Evolutionary conservation across 2,113 vertebrate genomes (phyloP).

Genomic region (Gymnocephalus cernua): DNA sequence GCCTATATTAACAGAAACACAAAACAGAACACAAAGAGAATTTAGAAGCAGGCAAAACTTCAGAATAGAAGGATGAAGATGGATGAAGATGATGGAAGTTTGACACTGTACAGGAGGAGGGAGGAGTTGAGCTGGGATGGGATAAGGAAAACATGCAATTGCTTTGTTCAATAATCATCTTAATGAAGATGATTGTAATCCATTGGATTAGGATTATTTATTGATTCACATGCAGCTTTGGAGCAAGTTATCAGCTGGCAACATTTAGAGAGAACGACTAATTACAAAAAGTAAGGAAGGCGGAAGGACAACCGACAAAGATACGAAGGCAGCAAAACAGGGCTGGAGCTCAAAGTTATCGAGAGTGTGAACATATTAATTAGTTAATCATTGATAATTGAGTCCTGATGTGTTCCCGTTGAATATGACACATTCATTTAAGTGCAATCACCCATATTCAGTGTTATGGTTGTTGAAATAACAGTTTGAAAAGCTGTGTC

Average conservation of each 20-base stretch:
- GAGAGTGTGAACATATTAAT: neutral
- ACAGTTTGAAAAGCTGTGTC: too few species aligned
- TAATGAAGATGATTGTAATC: neutral
- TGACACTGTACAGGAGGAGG: neutral
- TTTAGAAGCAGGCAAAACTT: neutral
- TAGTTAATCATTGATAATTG: too few species aligned
- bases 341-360: neutral
- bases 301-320: neutral
- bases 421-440: too few species aligned
- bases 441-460: too few species aligned
- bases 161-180: neutral
- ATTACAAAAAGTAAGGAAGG: neutral
- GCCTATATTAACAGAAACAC: neutral
- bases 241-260: neutral
- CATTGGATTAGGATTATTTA: neutral
- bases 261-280: neutral
- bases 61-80: neutral
- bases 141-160: neutral
- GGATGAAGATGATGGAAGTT: neutral
- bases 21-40: constrained; percentile 20
- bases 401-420: too few species aligned
- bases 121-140: neutral
- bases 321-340: neutral
- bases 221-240: neutral
- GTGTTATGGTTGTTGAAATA: too few species aligned